A percentile compares a stretch with the other conserved stretches of the same genome.
Evolutionary conservation across 2,797 vertebrate genomes (phyloP).

Genomic region (Bovichtus variegatus): DNA sequence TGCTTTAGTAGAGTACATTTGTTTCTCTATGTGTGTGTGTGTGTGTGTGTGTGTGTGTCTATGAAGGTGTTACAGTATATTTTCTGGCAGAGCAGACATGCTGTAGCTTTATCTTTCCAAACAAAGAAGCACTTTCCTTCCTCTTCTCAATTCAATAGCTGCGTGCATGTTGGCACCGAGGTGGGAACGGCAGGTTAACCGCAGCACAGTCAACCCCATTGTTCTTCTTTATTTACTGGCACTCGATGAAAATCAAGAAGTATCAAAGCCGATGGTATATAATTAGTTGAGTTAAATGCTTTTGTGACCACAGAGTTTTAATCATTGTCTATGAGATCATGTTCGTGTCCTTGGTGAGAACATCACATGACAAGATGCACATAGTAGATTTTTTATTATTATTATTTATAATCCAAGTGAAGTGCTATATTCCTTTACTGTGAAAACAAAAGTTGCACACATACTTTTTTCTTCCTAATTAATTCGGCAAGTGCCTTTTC

Average conservation of each 20-base stretch:
- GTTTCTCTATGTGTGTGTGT: no score
- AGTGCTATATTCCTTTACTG: neutral
- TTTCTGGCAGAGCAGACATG: constrained; percentile 49
- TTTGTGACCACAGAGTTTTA: constrained; percentile 58
- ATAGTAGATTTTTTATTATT: neutral
- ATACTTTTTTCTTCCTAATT: neutral
- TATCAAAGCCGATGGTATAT: constrained; percentile 69
- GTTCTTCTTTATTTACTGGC: constrained; percentile 87
- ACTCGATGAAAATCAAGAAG: constrained; percentile 86
- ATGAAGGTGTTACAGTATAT: constrained; percentile 38
- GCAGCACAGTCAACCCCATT: constrained; percentile 74
- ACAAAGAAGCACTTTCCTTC: constrained; percentile 88
- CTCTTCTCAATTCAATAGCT: constrained; percentile 86
- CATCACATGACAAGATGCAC: neutral
- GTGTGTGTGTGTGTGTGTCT: constrained; percentile 29
- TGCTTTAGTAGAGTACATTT: no score
- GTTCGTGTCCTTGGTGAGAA: constrained; percentile 12
- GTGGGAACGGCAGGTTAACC: constrained; percentile 80
- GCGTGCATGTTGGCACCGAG: constrained; percentile 67
- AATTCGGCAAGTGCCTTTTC: neutral
- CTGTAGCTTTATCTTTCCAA: constrained; percentile 79
- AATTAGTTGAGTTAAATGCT: constrained; percentile 52
- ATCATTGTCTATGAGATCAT: constrained; percentile 49
- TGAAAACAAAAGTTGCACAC: neutral
- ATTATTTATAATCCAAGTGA: neutral